Percentiles rank a stretch among this genome's conserved stretches.
These are phyloP conservation scores for Thalassoma bifasciatum DNA, from an alignment of 2,113 vertebrate genomes.

Conservation along the genomic window DNA sequence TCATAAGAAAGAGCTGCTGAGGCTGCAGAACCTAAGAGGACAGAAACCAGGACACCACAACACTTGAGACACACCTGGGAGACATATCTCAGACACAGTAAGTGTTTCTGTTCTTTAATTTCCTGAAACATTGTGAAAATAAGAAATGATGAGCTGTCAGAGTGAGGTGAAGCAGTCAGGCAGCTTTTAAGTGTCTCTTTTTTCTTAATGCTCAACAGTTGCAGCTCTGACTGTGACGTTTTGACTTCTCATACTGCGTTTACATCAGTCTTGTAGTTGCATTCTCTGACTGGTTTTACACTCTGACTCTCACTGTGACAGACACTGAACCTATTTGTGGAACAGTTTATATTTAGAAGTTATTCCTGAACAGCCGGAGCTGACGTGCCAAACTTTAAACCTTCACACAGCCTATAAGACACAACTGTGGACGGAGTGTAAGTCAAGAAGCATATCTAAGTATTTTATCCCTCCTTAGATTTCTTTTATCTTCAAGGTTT, in stretches of 20 bases:
- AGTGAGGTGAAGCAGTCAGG: not conserved
- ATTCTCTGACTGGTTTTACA: not conserved
- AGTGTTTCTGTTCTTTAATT: slow-evolving; percentile 30
- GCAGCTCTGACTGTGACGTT: not conserved
- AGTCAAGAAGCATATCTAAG: not conserved
- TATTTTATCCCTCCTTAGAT: too few relatives aligned
- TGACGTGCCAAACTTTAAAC: slow-evolving; percentile 23
- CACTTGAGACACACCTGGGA: slow-evolving; percentile 15
- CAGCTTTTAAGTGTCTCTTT: not conserved
- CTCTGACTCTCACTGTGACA: slow-evolving; percentile 38
- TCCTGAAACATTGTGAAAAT: not conserved
- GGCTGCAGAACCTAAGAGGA: slow-evolving; percentile 27
- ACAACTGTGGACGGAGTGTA: too few relatives aligned
- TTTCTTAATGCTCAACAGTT: not conserved
- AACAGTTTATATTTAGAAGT: slow-evolving; percentile 76
- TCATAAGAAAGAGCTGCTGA: slow-evolving; percentile 36
- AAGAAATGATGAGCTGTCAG: not conserved
- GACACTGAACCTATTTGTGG: slow-evolving; percentile 57
- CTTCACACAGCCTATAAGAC: slow-evolving; percentile 1
- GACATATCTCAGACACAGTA: slow-evolving; percentile 16
- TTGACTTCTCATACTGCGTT: not conserved
- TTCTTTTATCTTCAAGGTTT: too few relatives aligned
- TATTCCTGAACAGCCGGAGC: slow-evolving; percentile 35
- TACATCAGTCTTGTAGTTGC: not conserved
- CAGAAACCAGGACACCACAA: slow-evolving; percentile 14